These are phyloP conservation scores for Oxycera nigricornis DNA, from an alignment of 2,888 invertebrate genomes.

Conservation along the genomic window DNA sequence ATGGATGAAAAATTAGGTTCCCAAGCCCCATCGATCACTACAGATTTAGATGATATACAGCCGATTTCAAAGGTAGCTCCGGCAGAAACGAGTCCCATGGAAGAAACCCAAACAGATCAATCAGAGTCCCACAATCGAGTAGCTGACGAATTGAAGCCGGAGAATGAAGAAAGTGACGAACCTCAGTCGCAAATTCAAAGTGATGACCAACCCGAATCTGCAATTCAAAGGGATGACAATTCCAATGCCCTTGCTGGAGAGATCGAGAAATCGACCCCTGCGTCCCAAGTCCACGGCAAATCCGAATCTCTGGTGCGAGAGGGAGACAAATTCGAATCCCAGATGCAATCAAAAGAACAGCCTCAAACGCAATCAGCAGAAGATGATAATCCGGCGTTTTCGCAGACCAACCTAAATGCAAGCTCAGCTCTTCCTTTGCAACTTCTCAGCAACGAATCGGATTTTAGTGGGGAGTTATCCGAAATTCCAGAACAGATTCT, in stretches of 20 bases:
- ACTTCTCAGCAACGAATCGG: constrained; percentile 40
- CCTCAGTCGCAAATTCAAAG: no score
- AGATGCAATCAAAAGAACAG: background rate
- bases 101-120: no score
- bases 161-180: no score
- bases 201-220: no score
- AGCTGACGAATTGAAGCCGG: no score
- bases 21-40: background rate
- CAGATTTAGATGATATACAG: background rate
- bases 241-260: no score
- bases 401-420: constrained; percentile 24
- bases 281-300: no score
- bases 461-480: constrained; percentile 42
- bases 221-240: no score
- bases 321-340: background rate
- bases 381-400: background rate
- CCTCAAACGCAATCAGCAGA: background rate
- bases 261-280: no score
- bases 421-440: constrained; percentile 11
- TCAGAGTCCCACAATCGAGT: no score
- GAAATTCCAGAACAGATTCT: constrained; percentile 39
- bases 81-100: no score
- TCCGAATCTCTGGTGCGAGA: no score
- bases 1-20: background rate
- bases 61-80: background rate